Evolutionary conservation across 2,888 invertebrate species (phyloP), one percentile per base, ranked within the genome.

Genomic region (Deroplatys truncata): DNA sequence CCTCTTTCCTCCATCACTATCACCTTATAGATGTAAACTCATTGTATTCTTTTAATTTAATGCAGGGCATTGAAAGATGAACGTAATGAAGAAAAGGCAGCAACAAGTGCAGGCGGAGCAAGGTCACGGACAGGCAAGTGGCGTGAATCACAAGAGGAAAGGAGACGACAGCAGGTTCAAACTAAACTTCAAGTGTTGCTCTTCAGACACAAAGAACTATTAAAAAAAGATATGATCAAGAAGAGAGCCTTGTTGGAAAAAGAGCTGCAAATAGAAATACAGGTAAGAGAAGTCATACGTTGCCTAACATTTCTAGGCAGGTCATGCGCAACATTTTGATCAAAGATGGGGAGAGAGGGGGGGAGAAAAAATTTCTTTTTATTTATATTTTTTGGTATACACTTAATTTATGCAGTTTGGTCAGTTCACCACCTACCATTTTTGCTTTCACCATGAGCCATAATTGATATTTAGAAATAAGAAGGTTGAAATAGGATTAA

Each of bases 221-320:
- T 99, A 86, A 98, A 98, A 93, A 98, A 98, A 92, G 98, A 98
- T 92, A 99, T 99, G 91, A 95, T 98, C 91, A 97, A 98, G 92
- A 98, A 98, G 93, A 95, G 99, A 91, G 97, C 97, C 1, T 94
- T 98, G 28, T 95, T 99, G 89, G 98, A 98, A 92, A 97, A 98
- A 92, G 98, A 98, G 93, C 94, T 99, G 90, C 97, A 98, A 92
- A 96, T 97, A 91, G 98, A 98, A 93, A 98, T 99, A 92, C 98
- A 98, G 96, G 96, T 96, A 91, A 91, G 82, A 25, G 28, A 25
- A 56, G 4, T 31, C 20, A 83, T 35, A 9, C 28, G 84, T 5
- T 28, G 0, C 25, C 29, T 87, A 35, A 8, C 35, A 35, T 35
- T 35, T 4, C 35, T 43, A 43, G 43, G 43, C 8, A 8, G 43